Base-by-base conservation (phyloP, 2,888 invertebrate species). In the Pecten maximus region DNA sequence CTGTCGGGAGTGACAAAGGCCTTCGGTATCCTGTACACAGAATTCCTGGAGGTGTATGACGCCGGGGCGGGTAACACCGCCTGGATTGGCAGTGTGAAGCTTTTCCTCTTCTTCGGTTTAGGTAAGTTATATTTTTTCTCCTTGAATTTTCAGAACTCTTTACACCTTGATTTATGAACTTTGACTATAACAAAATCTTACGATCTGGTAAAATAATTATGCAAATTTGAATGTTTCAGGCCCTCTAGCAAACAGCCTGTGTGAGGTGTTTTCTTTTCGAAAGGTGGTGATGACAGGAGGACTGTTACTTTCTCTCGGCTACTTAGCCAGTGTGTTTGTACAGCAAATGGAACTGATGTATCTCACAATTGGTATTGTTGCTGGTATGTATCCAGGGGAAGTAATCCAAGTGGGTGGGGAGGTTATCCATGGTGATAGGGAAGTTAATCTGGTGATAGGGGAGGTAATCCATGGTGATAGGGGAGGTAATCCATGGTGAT, bases 21-120 rank as follows among this genome's bases (percentile, higher is more conserved):
- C 0, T 95, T 94, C 92, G 95, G 95, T 4, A 92, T 95, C 23
- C 90, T 95, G 28, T 95, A 94, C 89, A 94, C 94, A 40, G 95
- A 94, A 86, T 92, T 95, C 54, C 87, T 93, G 88, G 92, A 92
- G 28, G 92, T 89, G 48, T 95, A 92, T 88, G 93, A 90, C 6
- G 87, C 90, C 15, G 93, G 94, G 0, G 92, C 94, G 15, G 94
- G 93, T 19, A 92, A 92, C 87, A 93, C 94, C 15, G 94, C 94
- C 0, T 94, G 93, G 93, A 93, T 94, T 35, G 93, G 93, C 15
- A 93, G 93, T 88, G 88, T 92, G 10, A 89, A 91, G 40, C 35
- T 92, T 0, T 92, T 93, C 15, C 88, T 93, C 6, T 91, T 93
- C 89, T 60, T 94, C 10, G 93, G 93, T 40, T 91, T 94, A 10